These are phyloP conservation scores for Scomberomorus guttatus DNA, from an alignment of 2,797 vertebrate species.

Conservation along the genomic window DNA sequence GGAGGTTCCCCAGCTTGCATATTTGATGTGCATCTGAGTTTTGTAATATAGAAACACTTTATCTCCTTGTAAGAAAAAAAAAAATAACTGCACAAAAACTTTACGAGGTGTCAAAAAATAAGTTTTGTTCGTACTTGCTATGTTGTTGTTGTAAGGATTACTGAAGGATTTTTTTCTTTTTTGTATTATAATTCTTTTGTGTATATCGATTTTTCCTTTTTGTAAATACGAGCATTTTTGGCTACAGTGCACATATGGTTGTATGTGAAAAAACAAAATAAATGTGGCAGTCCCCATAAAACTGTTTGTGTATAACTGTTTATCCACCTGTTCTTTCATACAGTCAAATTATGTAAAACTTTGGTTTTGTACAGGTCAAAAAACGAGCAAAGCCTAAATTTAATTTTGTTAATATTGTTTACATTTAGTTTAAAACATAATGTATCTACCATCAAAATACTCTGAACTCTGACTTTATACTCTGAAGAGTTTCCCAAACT, in stretches of 20 bases:
- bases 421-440: too few species aligned
- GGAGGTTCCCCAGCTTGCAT: constrained; percentile 42
- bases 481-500: too few species aligned
- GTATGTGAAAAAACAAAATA: constrained; percentile 69
- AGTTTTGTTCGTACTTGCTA: constrained; percentile 60
- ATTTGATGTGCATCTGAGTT: constrained; percentile 57
- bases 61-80: constrained; percentile 67
- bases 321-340: not conserved
- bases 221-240: constrained; percentile 76
- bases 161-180: constrained; percentile 68
- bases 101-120: constrained; percentile 51
- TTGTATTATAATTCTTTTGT: constrained; percentile 76
- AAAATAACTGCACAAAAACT: constrained; percentile 75
- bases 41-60: constrained; percentile 73
- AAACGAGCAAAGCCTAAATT: too few species aligned
- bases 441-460: too few species aligned
- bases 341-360: not conserved
- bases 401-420: too few species aligned
- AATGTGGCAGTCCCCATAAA: constrained; percentile 61
- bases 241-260: constrained; percentile 75
- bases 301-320: not conserved
- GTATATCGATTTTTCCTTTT: constrained; percentile 63
- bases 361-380: too few species aligned
- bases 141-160: constrained; percentile 64
- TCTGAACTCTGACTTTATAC: too few species aligned